Evolutionary conservation across 2,888 invertebrate species (phyloP).

Genomic region (Thymelicus acteon): DNA sequence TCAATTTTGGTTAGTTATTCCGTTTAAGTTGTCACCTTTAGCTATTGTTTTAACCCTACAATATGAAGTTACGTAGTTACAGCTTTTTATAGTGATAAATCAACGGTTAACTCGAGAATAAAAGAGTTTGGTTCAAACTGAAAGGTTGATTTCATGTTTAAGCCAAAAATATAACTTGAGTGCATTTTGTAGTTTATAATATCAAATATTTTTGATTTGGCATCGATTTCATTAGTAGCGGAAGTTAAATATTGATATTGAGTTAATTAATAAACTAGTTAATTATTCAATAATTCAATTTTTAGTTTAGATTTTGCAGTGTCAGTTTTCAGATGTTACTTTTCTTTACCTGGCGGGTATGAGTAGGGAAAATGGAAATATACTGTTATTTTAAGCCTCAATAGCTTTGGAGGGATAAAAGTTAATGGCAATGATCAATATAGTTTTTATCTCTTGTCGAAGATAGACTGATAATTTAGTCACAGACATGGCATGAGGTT

Average conservation of each 20-base stretch:
- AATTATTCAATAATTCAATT: not conserved
- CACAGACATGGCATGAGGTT: too few species aligned
- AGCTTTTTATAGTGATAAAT: not conserved
- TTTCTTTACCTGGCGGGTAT: not conserved
- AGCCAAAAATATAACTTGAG: not conserved
- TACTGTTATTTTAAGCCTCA: too few species aligned
- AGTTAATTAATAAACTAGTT: not conserved
- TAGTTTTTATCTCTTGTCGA: too few species aligned
- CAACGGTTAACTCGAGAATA: not conserved
- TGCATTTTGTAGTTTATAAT: not conserved
- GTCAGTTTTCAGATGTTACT: constrained; percentile 1
- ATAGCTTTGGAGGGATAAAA: too few species aligned
- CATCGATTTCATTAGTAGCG: not conserved
- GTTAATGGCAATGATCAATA: too few species aligned
- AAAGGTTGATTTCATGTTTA: not conserved
- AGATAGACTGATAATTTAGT: too few species aligned
- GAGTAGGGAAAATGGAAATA: not conserved
- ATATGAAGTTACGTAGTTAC: not conserved
- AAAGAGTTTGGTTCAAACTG: not conserved
- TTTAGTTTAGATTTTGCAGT: constrained; percentile 6
- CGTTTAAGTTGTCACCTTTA: constrained; percentile 1
- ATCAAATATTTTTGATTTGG: not conserved
- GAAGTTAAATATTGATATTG: not conserved
- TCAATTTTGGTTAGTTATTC: constrained; percentile 18
- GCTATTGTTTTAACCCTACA: constrained; percentile 1